Evolutionary conservation across 2,888 invertebrate species (phyloP), one percentile per base, ranked within the genome.

Genomic region (Xylota sylvarum): DNA sequence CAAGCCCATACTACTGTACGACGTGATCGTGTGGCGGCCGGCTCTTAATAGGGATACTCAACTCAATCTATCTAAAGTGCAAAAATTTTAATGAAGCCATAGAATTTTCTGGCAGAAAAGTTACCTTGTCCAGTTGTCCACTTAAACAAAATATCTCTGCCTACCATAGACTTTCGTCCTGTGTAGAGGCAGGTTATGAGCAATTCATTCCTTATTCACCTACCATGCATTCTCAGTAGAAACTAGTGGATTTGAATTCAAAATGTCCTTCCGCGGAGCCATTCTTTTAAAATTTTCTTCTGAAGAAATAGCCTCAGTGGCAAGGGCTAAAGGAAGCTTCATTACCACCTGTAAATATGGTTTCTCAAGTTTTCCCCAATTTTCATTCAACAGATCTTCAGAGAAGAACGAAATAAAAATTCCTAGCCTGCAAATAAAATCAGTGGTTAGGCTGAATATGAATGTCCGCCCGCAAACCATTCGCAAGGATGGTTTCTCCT

Each of bases 391-490:
- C 67, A 67, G 67, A 50, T 67, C n/a, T 27, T 40, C 27, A n/a
- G n/a, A 52, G 67, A 60, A 70, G 69, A 60, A 46, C 23, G 5
- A 35, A 10, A 27, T 23, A n/a, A 65, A 52, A 30, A 9, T 32
- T 27, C 4, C 7, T 37, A 37, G 9, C 27, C 37, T 27, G 56
- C 12, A 58, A 58, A 32, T n/a, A 7, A 5, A 10, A 14, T 9
- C 10, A 9, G n/a, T 19, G 56, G n/a, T 4, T 17, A 23, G 35
- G 32, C 23, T n/a, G 43, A n/a, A 5, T 17, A 35, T 14, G 32
- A 46, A 85, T 85, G 85, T 85, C 85, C 23, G 85, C 85, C 48
- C 76, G 85, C 17, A 85, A 85, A 40, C 76, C 85, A 56, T 37
- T 85, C 0, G 85, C 85, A 23, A 80, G 85, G 30, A 85, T 85